These are phyloP conservation scores for Drosophila prosaltans DNA, from an alignment of 1,140 invertebrate species.

Conservation along the genomic window DNA sequence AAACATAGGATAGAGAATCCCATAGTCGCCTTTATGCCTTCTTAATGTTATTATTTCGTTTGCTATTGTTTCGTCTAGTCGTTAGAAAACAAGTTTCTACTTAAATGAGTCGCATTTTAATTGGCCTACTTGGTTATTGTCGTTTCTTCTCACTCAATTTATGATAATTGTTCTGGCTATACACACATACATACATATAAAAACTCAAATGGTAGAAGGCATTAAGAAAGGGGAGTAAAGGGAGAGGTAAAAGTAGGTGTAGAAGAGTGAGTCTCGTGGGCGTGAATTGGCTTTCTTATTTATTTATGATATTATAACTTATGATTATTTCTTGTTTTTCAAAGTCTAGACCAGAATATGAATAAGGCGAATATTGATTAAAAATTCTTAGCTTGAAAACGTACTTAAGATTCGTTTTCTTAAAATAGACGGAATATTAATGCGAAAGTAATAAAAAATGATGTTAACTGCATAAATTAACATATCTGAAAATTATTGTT, in stretches of 20 bases:
- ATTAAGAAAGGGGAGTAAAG: background rate
- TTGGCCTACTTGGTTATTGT: conserved; percentile 37
- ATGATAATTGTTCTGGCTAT: conserved; percentile 51
- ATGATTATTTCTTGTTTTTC: conserved; percentile 12
- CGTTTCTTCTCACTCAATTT: conserved; percentile 40
- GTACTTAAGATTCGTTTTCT: background rate
- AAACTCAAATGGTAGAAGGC: background rate
- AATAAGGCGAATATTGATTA: conserved; percentile 7
- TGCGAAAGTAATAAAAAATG: background rate
- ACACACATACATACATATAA: no score
- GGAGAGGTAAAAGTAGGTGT: background rate
- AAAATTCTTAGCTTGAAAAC: background rate
- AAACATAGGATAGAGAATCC: background rate
- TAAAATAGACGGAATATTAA: background rate
- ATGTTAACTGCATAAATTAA: no score
- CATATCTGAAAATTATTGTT: no score
- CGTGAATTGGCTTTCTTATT: conserved; percentile 17
- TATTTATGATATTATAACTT: conserved; percentile 15
- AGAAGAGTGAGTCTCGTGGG: background rate
- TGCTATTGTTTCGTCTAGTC: conserved; percentile 13
- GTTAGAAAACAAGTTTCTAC: conserved; percentile 13
- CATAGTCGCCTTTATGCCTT: background rate
- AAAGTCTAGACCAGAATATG: conserved; percentile 4
- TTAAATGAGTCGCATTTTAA: conserved; percentile 37
- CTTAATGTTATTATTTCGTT: background rate